A percentile compares a stretch with the other conserved stretches of the same genome.
phyloP scores from a whole-genome alignment of 2,888 invertebrate species.

The Agrochola lota region DNA sequence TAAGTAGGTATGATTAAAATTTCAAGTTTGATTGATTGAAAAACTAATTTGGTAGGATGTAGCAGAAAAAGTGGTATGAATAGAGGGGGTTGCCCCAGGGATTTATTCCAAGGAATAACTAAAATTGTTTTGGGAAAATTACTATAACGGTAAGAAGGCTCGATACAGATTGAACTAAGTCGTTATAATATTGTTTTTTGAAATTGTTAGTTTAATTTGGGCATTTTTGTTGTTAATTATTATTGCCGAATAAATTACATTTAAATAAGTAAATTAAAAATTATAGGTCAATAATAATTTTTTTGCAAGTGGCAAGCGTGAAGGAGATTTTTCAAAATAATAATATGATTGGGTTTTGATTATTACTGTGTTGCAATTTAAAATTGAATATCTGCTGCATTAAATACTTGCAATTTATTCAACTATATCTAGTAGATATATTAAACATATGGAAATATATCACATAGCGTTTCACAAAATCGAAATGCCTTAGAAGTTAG shows the following conservation, averaged over 20 bases:
- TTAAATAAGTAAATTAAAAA: no score
- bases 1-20: neutral
- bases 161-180: neutral
- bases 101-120: no score
- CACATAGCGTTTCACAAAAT: neutral
- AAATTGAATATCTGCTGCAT: neutral
- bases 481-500: neutral
- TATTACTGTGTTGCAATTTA: neutral
- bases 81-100: no score
- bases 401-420: neutral
- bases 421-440: neutral
- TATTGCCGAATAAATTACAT: no score
- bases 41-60: neutral
- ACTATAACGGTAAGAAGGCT: neutral
- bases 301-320: neutral
- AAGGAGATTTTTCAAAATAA: neutral
- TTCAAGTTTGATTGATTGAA: neutral
- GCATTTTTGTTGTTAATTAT: neutral
- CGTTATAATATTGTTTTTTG: no score
- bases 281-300: neutral
- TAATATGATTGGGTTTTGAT: neutral
- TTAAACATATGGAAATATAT: neutral
- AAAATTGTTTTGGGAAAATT: neutral
- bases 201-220: neutral
- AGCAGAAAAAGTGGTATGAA: no score